Evolutionary conservation across 1,140 invertebrate genomes (phyloP), one percentile per base, ranked within the genome.

Genomic region (Acyrthosiphon pisum): DNA sequence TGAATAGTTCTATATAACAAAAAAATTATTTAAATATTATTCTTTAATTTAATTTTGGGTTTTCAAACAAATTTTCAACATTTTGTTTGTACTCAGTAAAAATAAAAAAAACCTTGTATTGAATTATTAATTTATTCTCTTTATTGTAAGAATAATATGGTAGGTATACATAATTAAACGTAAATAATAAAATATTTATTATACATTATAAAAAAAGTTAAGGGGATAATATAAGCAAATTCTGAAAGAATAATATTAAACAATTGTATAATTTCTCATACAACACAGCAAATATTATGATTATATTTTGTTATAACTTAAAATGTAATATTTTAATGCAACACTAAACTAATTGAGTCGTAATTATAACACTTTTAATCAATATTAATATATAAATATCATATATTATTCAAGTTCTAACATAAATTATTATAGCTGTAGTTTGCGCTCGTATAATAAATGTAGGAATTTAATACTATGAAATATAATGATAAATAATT

Each of bases 211-310:
- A 89, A 23, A 88, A 37, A 89, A 35, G 46, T 88, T 88, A 35
- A 88, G 26, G 35, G n/a, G 18, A 50, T 9, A 35, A 35, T 48
- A 22, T 53, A 90, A 56, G 41, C 4, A 53, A 53, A 56, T 8
- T 14, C 35, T 37, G 22, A 89, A 20, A 56, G 50, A 56, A 56
- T 89, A 56, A 89, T 46, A 46, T 89, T 89, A 89, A 53, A 90
- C 50, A 56, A 26, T 56, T 56, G n/a, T 90, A 41, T 90, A 56
- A 23, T 56, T 90, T 90, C 4, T 37, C 56, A 41, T 41, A 56
- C 26, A 56, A 23, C 9, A 90, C 53, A 26, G 9, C 23, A 20
- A 53, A 23, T 0, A 56, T 56, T 41, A 41, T 41, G 9, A 56
- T 56, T 41, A 41, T 41, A 26, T 56, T 56, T 56, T 56, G 46